Conservation (phyloP, 2,113 vertebrate genomes). For the Tetrao urogallus region DNA sequence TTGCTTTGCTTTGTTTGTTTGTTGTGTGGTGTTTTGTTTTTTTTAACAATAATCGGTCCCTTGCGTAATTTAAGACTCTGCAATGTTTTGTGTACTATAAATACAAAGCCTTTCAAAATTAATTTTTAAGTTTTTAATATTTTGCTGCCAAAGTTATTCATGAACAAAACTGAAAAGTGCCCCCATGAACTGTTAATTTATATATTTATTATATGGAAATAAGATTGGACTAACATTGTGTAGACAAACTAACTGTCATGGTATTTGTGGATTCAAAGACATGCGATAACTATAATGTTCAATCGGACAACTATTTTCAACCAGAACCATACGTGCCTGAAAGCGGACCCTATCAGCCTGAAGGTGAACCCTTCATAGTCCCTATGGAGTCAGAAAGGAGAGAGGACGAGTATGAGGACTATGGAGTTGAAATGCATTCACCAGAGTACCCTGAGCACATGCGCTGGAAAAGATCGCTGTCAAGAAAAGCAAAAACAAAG, state of each 20-base stretch:
- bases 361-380: conserved; percentile 84
- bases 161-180: background rate
- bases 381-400: conserved; percentile 83
- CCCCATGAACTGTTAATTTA: conserved; percentile 53
- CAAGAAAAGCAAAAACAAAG: conserved; percentile 74
- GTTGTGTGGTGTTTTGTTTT: background rate
- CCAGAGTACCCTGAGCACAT: conserved; percentile 75
- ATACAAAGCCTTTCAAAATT: conserved; percentile 23
- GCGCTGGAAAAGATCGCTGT: conserved; percentile 87
- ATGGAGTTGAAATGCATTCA: conserved; percentile 83
- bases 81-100: conserved; percentile 60
- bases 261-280: conserved; percentile 72
- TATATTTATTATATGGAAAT: conserved; percentile 64
- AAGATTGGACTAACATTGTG: conserved; percentile 50
- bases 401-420: conserved; percentile 88
- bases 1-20: background rate
- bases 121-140: background rate
- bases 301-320: conserved; percentile 91
- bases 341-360: conserved; percentile 84
- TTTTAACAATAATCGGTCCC: background rate
- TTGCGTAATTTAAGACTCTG: conserved; percentile 54
- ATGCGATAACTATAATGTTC: conserved; percentile 82
- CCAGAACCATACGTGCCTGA: conserved; percentile 88
- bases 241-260: conserved; percentile 57
- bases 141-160: conserved; percentile 16